Conservation (phyloP, 2,113 vertebrate genomes). For the Cranoglanis bouderius region DNA sequence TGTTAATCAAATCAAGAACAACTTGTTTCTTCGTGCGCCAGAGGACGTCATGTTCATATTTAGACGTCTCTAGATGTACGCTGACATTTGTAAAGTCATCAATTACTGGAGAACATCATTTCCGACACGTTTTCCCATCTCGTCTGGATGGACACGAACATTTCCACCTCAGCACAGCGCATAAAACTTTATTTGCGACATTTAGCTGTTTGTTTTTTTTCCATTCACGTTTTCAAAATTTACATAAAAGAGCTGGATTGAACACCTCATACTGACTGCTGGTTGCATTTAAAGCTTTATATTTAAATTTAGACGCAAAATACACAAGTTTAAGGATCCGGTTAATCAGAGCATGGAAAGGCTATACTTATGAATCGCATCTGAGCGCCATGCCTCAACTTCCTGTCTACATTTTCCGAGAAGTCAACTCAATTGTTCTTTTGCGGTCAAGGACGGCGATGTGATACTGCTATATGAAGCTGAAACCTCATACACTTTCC, state of each 20-base stretch:
- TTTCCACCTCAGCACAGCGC: neutral
- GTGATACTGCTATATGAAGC: neutral
- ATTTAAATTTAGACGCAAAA: neutral
- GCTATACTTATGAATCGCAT: neutral
- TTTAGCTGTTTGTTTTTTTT: neutral
- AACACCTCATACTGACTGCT: neutral
- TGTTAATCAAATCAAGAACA: neutral
- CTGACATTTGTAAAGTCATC: neutral
- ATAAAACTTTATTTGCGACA: neutral
- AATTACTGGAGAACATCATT: neutral
- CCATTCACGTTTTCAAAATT: neutral
- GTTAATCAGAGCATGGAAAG: neutral
- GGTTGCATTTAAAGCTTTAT: neutral
- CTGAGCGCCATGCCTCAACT: too few species aligned
- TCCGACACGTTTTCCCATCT: neutral
- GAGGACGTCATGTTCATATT: neutral
- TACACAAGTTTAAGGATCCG: too few species aligned
- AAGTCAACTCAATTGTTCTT: neutral
- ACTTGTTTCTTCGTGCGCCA: neutral
- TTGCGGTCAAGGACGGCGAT: neutral
- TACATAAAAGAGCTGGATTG: neutral
- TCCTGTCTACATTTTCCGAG: neutral
- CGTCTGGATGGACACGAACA: neutral
- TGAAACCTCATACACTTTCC: constrained; percentile 18
- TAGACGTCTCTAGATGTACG: too few species aligned